Evolutionary conservation across 1,140 invertebrate genomes (phyloP).

Genomic region (Mactra quadrangularis): DNA sequence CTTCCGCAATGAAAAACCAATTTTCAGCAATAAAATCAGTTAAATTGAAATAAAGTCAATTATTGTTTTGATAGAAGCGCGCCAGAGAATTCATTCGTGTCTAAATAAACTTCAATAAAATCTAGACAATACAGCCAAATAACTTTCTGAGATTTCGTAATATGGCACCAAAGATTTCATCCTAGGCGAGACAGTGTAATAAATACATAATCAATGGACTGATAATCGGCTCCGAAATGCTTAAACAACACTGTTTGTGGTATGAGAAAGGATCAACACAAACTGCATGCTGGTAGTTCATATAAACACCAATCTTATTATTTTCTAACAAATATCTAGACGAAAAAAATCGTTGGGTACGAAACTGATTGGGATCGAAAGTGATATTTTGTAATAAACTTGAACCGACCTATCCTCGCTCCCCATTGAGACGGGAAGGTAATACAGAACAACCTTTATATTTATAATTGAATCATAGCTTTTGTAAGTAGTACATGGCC

Average conservation of each 20-base stretch:
- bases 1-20: background rate
- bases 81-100: slow-evolving; percentile 28
- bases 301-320: background rate
- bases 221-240: slow-evolving; percentile 12
- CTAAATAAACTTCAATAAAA: slow-evolving; percentile 18
- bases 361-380: background rate
- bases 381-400: too few relatives aligned
- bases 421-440: too few relatives aligned
- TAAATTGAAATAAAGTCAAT: slow-evolving; percentile 25
- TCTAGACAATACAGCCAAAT: slow-evolving; percentile 29
- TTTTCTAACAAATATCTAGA: background rate
- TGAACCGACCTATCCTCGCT: too few relatives aligned
- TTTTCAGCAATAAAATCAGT: slow-evolving; percentile 4
- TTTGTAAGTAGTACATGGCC: too few relatives aligned
- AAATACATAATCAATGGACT: slow-evolving; percentile 9
- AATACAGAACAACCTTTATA: too few relatives aligned
- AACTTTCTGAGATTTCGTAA: background rate
- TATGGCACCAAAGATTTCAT: slow-evolving; percentile 27
- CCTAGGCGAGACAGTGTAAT: slow-evolving; percentile 24
- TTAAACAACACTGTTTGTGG: slow-evolving; percentile 27
- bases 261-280: background rate
- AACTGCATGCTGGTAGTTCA: background rate
- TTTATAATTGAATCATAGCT: too few relatives aligned
- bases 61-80: slow-evolving; percentile 25
- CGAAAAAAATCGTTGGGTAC: background rate